phyloP scores from a whole-genome alignment of 2,888 invertebrate species.

The Stomorhina lunata region DNA sequence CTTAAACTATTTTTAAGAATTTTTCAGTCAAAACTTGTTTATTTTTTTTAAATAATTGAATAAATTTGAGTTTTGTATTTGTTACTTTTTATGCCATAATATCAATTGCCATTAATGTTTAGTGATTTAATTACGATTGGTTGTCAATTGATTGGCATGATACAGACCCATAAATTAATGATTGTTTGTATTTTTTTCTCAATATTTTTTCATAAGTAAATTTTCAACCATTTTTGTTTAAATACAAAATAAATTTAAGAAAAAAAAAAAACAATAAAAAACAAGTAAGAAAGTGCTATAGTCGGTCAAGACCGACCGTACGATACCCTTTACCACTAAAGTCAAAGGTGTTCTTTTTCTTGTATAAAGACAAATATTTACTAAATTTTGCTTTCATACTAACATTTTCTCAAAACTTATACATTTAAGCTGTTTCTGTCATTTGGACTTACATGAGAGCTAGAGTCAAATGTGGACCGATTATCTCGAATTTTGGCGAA shows the following conservation, averaged over 20 bases:
- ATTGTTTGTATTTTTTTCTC: slow-evolving; percentile 24
- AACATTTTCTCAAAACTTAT: too few relatives aligned
- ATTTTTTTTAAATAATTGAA: slow-evolving; percentile 68
- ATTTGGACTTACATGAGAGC: too few relatives aligned
- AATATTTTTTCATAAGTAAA: slow-evolving; percentile 9
- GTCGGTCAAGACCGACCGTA: too few relatives aligned
- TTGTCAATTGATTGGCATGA: slow-evolving; percentile 79
- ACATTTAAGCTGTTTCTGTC: too few relatives aligned
- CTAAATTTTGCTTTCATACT: too few relatives aligned
- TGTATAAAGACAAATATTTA: too few relatives aligned
- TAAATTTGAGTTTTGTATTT: slow-evolving; percentile 62
- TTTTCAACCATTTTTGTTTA: slow-evolving; percentile 48
- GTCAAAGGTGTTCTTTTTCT: too few relatives aligned
- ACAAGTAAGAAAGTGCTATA: neutral
- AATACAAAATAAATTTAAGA: slow-evolving; percentile 30
- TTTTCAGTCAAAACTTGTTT: slow-evolving; percentile 60
- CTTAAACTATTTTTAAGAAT: slow-evolving; percentile 3
- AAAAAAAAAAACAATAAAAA: neutral
- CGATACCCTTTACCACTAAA: too few relatives aligned
- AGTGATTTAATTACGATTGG: slow-evolving; percentile 77
- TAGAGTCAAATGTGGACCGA: too few relatives aligned
- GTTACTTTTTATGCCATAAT: slow-evolving; percentile 21
- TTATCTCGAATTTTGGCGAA: too few relatives aligned
- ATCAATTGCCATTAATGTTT: slow-evolving; percentile 56
- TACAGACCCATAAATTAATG: slow-evolving; percentile 78